Conservation (phyloP, 1,140 invertebrate species). For the Zaprionus vittiger region DNA sequence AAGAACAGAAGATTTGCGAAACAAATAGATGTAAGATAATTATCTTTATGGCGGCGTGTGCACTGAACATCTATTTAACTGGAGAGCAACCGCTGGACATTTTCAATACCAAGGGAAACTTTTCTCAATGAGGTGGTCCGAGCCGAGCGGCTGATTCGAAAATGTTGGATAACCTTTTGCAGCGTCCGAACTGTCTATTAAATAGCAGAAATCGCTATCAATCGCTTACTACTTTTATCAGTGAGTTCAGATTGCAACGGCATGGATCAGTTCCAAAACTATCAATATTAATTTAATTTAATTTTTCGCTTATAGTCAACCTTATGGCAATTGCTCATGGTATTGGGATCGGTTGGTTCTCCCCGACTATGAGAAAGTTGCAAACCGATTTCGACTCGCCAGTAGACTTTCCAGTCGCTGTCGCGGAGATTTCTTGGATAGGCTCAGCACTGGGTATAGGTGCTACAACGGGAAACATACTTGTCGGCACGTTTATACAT, state of each 20-base stretch:
- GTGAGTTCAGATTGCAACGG: conserved; percentile 40
- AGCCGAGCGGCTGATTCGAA: conserved; percentile 7
- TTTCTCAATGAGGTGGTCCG: not conserved
- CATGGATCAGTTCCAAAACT: not conserved
- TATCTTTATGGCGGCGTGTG: conserved; percentile 33
- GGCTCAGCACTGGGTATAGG: conserved; percentile 65
- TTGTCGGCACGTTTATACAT: conserved; percentile 43
- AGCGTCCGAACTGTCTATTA: conserved; percentile 53
- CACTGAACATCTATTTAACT: conserved; percentile 21
- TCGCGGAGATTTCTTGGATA: conserved; percentile 67
- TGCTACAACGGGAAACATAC: conserved; percentile 62
- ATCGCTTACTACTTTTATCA: conserved; percentile 60
- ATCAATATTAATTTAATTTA: not conserved
- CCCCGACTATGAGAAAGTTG: conserved; percentile 58
- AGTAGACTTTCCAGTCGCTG: conserved; percentile 44
- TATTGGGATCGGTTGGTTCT: conserved; percentile 64
- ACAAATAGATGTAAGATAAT: not conserved
- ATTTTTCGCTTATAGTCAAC: conserved; percentile 46
- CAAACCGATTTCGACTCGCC: conserved; percentile 45
- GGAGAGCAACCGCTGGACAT: not conserved
- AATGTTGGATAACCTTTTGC: conserved; percentile 52
- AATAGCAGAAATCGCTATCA: conserved; percentile 70
- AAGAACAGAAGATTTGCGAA: conserved; percentile 4
- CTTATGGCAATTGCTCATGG: conserved; percentile 70
- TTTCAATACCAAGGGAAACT: conserved; percentile 12